Base-by-base conservation (phyloP, 2,797 vertebrate species). In the Gouania willdenowi region DNA sequence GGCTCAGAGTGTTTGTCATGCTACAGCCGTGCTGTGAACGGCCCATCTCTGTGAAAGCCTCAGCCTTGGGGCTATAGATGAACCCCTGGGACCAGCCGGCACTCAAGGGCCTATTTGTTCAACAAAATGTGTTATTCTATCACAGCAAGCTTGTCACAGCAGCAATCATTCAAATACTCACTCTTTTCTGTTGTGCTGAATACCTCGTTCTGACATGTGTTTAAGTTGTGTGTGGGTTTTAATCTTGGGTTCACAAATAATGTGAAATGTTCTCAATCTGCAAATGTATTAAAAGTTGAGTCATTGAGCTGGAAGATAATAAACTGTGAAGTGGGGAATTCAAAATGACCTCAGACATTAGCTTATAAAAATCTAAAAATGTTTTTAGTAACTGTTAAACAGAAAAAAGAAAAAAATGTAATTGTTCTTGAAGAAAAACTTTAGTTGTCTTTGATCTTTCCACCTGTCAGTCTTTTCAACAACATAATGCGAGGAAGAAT, bases 51-150 rank as follows among this genome's bases (percentile, higher is more conserved):
- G 58, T 81, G 77, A 80, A 81, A 81, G 78, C 76, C 67, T 57
- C 52, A 82, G 86, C 82, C 88, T 81, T 53, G 14, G 85, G 90
- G 83, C 83, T 84, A 57, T 76, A 83, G 82, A 79, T 80, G 77
- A 75, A 86, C 87, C 85, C 86, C 75, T 70, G 85, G 87, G 88
- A 88, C 83, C 77, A 67, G 58, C 52, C 59, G 19, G 82, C 85
- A 87, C 88, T 88, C 83, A 84, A 82, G 85, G 85, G 88, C 79
- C 88, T 89, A 86, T 90, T 89, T 91, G 86, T 87, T 90, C 82
- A 88, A 87, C 83, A 88, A 74, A 89, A 88, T 88, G 86, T 86
- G 84, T 85, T 90, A 85, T 88, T 89, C 84, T 84, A 84, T 88
- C 87, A 87, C 86, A 88, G 86, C 83, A 76, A 82, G 86, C 77